Base-by-base conservation (phyloP, 2,888 invertebrate species). In the Chironomus tentans region DNA sequence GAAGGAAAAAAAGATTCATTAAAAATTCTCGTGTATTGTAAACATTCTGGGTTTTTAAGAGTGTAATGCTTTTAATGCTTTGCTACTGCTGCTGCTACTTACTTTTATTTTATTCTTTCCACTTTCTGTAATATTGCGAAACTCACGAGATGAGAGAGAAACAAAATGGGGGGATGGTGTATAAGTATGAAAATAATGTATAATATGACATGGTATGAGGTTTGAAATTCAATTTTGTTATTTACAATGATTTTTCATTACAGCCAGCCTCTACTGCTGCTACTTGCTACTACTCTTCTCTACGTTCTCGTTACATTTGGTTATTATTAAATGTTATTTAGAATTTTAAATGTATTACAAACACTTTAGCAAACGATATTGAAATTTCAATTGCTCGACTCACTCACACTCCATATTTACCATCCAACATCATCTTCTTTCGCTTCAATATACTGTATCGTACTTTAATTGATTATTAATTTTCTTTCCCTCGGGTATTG, bases 401-500 rank as follows among this genome's bases (percentile, higher is more conserved):
- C 65, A 56, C 18, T 56, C 56, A 18, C 24, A 65, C 38, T 38
- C 38, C 4, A 10, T 38, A 38, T 38, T 38, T 38, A 10, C 28
- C 3, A 5, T 6, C 28, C 28, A 28, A 28, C 38, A 38, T 38
- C 38, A 38, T 38, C 38, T 38, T 38, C 38, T 10, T 7, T 38
- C 38, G 7, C 38, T 38, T 5, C 10, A 1, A 38, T 38, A 38
- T 38, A 38, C 38, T 38, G 10, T 38, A 38, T 38, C 21, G 13
- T n/a, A 18, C 22, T 61, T 73, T 73, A 73, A 73, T 73, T 73
- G 56, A 62, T 73, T 73, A 73, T 73, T 73, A 73, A 73, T 73
- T 62, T 70, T 21, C 28, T 48, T 71, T 73, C 72, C 72, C 71
- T 71, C 71, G 71, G 46, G 71, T 56, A 71, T 71, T 47, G 28